Conservation (phyloP, 2,888 invertebrate species). For the Drosophila anomalipes region DNA sequence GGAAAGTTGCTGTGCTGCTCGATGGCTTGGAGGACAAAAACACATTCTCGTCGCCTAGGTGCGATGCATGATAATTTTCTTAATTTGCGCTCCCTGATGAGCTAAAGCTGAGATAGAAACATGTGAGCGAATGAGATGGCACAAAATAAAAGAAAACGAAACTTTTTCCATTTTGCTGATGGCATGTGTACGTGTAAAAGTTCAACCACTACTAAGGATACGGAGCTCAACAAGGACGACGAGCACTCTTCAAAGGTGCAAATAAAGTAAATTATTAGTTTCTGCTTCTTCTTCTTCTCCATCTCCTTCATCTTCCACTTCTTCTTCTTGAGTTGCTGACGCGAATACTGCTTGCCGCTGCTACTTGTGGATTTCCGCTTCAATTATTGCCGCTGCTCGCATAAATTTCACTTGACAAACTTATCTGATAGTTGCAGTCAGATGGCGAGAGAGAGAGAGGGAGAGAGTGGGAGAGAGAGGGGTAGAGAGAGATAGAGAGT, state of each 20-base stretch:
- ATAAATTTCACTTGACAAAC: slow-evolving; percentile 80
- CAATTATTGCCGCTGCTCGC: slow-evolving; percentile 73
- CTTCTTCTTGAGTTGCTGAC: slow-evolving; percentile 14
- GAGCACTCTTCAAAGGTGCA: slow-evolving; percentile 75
- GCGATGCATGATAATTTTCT: slow-evolving; percentile 79
- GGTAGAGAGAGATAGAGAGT: background rate
- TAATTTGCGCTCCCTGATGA: slow-evolving; percentile 76
- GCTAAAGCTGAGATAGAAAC: slow-evolving; percentile 38
- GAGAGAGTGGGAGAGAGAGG: background rate
- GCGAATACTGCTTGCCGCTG: slow-evolving; percentile 17
- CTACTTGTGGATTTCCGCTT: slow-evolving; percentile 79
- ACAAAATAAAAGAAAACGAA: slow-evolving; percentile 32
- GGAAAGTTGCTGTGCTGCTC: slow-evolving; percentile 44
- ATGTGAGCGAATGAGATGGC: background rate
- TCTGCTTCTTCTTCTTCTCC: slow-evolving; percentile 39
- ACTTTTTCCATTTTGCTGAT: slow-evolving; percentile 78
- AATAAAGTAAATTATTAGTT: slow-evolving; percentile 81
- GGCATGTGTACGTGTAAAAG: slow-evolving; percentile 77
- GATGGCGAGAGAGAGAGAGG: background rate
- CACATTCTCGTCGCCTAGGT: slow-evolving; percentile 65
- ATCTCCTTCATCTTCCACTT: slow-evolving; percentile 19
- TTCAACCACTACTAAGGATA: slow-evolving; percentile 60
- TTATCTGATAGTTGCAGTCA: slow-evolving; percentile 59
- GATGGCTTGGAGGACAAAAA: background rate
- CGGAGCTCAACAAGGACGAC: slow-evolving; percentile 24